Base-by-base conservation (phyloP, 1,140 invertebrate species). In the Brachystomella parvula region DNA sequence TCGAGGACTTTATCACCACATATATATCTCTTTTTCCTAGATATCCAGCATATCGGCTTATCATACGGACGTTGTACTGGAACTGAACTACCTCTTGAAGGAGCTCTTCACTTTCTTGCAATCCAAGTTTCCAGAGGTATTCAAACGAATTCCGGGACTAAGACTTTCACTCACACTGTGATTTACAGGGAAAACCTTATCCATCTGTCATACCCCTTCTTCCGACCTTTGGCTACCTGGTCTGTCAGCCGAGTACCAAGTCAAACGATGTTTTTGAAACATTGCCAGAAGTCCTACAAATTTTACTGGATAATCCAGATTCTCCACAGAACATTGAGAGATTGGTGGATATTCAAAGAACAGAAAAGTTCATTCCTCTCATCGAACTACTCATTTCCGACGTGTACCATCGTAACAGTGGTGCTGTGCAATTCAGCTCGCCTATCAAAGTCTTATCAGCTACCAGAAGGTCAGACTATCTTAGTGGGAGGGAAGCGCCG, bases 381-480 rank as follows among this genome's bases (percentile, higher is more conserved):
- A 33, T 73, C 30, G 64, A 71, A 35, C 66, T 73, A 24, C 33
- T 73, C 1, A 56, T 73, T 33, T 47, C 64, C 15, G 71, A 73
- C 57, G 63, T 71, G 1, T 69, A 68, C 63, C 63, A 64, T 21
- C 53, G 69, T 57, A 71, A 71, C 49, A 53, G 62, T 31, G 6
- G 6, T 24, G 29, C 53, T 24, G 67, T 69, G 2, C 35, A 65
- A 28, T 71, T 70, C 63, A 31, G 63, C 53, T 69, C 65, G 65
- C 68, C 68, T 28, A 59, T 64, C 21, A 33, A 26, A 1, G 62
- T 68, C 9, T 47, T 73, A 1, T 58, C 24, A 56, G 47, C 47
- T 33, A 64, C 63, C n/a, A 66, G 71, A 1, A 58, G 71, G 29
- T 33, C n/a, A 26, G 71, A 73, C 60, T 73, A 71, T 59, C 49